phyloP scores from a whole-genome alignment of 2,113 vertebrate genomes.

The Bostrychus sinensis region DNA sequence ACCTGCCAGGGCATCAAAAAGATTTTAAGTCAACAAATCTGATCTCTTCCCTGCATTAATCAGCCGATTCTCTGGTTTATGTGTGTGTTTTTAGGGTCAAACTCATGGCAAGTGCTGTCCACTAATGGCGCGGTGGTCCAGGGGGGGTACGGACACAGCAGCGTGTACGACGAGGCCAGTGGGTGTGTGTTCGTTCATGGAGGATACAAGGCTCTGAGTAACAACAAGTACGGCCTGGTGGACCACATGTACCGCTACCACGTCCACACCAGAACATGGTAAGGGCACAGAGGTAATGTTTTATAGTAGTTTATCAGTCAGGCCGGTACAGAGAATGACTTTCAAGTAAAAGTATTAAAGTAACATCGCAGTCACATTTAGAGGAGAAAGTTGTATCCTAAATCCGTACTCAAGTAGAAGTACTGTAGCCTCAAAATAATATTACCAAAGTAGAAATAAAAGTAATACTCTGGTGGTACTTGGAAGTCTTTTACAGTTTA shows the following conservation, averaged over 20 bases:
- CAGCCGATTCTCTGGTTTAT: background rate
- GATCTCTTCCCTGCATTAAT: slow-evolving; percentile 17
- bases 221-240: slow-evolving; percentile 89
- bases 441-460: no score
- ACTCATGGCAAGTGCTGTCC: slow-evolving; percentile 83
- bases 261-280: slow-evolving; percentile 85
- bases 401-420: no score
- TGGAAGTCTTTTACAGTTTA: no score
- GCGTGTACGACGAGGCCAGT: slow-evolving; percentile 83
- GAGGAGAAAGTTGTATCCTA: no score
- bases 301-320: no score
- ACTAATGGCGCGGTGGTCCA: slow-evolving; percentile 86
- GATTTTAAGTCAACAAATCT: slow-evolving; percentile 27
- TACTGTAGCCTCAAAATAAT: no score
- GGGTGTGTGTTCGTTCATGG: slow-evolving; percentile 86
- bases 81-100: slow-evolving; percentile 73
- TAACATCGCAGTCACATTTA: no score
- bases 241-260: slow-evolving; percentile 90
- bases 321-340: no score
- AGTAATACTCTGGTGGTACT: no score
- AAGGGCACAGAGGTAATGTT: no score
- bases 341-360: no score
- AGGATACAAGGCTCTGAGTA: slow-evolving; percentile 89
- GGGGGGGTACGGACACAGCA: slow-evolving; percentile 92
- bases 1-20: slow-evolving; percentile 34